Evolutionary conservation across 2,797 vertebrate species (phyloP).

Genomic region (Nyctalus aviator): DNA sequence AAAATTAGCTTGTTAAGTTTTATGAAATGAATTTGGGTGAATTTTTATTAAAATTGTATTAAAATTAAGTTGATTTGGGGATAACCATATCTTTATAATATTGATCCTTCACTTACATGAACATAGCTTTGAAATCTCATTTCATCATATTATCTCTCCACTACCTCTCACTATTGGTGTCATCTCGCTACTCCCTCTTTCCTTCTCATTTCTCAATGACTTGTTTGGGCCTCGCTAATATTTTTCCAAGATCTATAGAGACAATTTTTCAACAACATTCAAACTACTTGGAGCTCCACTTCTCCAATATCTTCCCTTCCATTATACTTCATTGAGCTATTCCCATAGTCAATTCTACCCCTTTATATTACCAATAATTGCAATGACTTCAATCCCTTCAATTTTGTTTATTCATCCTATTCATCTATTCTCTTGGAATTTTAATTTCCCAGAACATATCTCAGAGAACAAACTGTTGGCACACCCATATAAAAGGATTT

Average conservation of each 20-base stretch:
- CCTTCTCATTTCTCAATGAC: slow-evolving; percentile 18
- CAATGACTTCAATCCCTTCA: background rate
- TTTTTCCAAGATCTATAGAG: background rate
- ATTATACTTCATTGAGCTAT: background rate
- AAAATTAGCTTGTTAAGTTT: background rate
- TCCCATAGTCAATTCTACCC: background rate
- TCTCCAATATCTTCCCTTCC: background rate
- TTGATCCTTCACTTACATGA: background rate
- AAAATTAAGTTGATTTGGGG: background rate
- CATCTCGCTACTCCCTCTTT: background rate
- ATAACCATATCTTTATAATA: background rate
- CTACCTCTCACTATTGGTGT: background rate
- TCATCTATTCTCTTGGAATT: slow-evolving; percentile 4
- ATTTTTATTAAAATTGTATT: slow-evolving; percentile 10
- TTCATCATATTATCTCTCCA: background rate
- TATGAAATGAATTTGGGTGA: background rate
- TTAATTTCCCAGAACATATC: background rate
- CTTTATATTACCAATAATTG: slow-evolving; percentile 8
- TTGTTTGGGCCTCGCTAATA: background rate
- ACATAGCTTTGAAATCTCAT: background rate
- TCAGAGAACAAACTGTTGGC: background rate
- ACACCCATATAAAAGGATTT: slow-evolving; percentile 52
- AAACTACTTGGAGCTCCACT: background rate
- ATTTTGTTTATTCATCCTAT: background rate
- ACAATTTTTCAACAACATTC: background rate